phyloP scores from a whole-genome alignment of 2,888 invertebrate genomes.

The Colletes collaris region DNA sequence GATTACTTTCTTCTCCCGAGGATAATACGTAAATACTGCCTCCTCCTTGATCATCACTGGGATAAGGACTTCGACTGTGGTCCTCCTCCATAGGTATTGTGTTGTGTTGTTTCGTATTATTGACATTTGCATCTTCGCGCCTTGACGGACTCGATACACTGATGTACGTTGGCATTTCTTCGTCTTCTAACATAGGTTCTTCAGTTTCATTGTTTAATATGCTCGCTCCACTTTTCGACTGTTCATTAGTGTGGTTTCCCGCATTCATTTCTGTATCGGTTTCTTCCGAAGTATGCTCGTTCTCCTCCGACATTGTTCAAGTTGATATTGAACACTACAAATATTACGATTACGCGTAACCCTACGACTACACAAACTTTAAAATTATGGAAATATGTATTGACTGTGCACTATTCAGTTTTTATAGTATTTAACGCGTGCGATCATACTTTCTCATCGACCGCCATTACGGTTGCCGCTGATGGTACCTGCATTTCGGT shows the following conservation, averaged over 20 bases:
- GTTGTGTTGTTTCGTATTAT: slow-evolving; percentile 43
- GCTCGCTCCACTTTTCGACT: slow-evolving; percentile 50
- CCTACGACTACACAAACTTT: neutral
- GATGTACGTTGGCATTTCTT: slow-evolving; percentile 77
- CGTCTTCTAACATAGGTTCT: slow-evolving; percentile 74
- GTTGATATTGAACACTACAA: slow-evolving; percentile 20
- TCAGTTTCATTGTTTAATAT: slow-evolving; percentile 51
- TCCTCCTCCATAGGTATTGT: slow-evolving; percentile 48
- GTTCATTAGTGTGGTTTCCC: slow-evolving; percentile 51
- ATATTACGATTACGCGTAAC: slow-evolving; percentile 10
- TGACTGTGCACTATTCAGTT: neutral
- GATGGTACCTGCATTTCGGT: slow-evolving; percentile 39
- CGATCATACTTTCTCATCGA: slow-evolving; percentile 37
- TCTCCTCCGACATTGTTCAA: slow-evolving; percentile 63
- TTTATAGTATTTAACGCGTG: slow-evolving; percentile 13
- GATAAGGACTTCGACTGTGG: slow-evolving; percentile 63
- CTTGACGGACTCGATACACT: slow-evolving; percentile 70
- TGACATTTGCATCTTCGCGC: slow-evolving; percentile 64
- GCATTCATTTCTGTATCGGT: slow-evolving; percentile 56
- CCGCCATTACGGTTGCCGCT: slow-evolving; percentile 64
- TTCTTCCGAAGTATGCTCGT: slow-evolving; percentile 56
- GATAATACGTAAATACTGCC: slow-evolving; percentile 74
- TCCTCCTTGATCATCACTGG: slow-evolving; percentile 70
- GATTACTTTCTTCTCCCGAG: slow-evolving; percentile 70
- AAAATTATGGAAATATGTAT: neutral